Percentiles rank a stretch among this genome's conserved stretches.
These are phyloP conservation scores for Sebastes minor DNA, from an alignment of 2,797 vertebrate genomes.

Conservation along the genomic window DNA sequence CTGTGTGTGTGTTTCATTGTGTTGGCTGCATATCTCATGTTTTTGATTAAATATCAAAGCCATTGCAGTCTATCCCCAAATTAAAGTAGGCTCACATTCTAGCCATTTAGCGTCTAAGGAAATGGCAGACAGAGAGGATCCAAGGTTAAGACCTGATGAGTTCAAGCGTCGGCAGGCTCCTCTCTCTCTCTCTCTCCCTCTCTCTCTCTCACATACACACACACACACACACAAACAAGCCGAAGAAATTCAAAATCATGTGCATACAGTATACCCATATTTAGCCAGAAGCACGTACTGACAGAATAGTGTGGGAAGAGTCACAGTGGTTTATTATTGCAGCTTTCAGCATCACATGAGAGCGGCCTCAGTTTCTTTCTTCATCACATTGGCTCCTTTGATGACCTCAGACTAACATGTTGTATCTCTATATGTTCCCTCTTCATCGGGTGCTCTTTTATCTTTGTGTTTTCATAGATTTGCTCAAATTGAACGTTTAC, in stretches of 20 bases:
- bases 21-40: background rate
- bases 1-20: background rate
- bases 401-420: background rate
- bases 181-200: background rate
- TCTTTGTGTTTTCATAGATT: background rate
- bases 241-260: background rate
- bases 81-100: background rate
- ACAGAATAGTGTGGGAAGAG: conserved; percentile 27
- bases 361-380: background rate
- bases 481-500: background rate
- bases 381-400: background rate
- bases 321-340: conserved; percentile 46
- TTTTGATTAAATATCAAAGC: conserved; percentile 3
- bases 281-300: conserved; percentile 5
- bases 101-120: background rate
- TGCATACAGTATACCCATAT: background rate
- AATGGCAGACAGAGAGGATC: background rate
- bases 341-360: conserved; percentile 10
- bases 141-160: background rate
- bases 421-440: background rate
- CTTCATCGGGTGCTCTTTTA: background rate
- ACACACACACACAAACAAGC: background rate
- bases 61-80: background rate
- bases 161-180: background rate
- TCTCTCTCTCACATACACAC: background rate